A percentile compares a stretch with the other conserved stretches of the same genome.
Conservation (phyloP, 2,888 invertebrate genomes). For the Eristalinus aeneus region DNA sequence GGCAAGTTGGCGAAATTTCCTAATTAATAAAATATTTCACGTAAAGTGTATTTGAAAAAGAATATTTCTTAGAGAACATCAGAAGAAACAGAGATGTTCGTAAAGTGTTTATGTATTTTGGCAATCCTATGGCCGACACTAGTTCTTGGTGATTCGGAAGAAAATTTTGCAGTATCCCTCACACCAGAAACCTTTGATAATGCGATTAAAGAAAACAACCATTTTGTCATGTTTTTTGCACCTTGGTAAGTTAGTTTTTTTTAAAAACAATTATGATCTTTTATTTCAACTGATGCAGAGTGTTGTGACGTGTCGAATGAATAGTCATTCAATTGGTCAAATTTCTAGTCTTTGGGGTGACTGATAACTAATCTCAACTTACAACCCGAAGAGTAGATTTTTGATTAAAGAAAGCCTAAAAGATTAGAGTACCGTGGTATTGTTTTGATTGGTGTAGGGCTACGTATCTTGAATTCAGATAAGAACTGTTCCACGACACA, state of each 20-base stretch:
- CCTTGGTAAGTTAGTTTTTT: conserved; percentile 84
- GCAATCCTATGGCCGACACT: conserved; percentile 45
- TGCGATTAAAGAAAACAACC: conserved; percentile 85
- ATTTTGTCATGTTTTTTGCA: conserved; percentile 90
- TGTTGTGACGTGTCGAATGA: conserved; percentile 36
- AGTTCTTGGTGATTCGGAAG: conserved; percentile 67
- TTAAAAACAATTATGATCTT: not conserved
- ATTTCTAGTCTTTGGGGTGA: not conserved
- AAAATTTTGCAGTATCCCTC: conserved; percentile 80
- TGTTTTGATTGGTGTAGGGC: not conserved
- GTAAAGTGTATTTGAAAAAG: not conserved
- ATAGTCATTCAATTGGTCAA: not conserved
- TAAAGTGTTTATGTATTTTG: conserved; percentile 18
- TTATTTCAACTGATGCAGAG: not conserved
- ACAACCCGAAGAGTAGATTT: not conserved
- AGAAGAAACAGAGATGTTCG: conserved; percentile 17
- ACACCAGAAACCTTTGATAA: conserved; percentile 83
- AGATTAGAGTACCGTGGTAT: not conserved
- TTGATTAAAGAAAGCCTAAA: not conserved
- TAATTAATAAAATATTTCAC: not conserved
- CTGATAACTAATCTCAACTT: not conserved
- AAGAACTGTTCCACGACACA: not conserved
- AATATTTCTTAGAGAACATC: too few species aligned
- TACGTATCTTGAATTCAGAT: not conserved
- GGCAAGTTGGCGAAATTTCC: not conserved